Conservation (phyloP, 1,140 invertebrate species). For the Heliconius congener region DNA sequence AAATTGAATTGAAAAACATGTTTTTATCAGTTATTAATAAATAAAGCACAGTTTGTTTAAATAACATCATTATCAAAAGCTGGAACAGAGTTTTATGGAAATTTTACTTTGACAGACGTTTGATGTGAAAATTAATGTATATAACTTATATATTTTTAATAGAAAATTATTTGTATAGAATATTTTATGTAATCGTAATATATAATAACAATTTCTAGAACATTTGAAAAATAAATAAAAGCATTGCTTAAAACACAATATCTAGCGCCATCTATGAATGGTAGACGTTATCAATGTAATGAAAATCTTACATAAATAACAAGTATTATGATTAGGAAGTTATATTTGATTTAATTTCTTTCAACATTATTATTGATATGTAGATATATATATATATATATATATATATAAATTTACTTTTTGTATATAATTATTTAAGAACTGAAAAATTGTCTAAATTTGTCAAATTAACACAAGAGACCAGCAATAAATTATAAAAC, state of each 20-base stretch:
- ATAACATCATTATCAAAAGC: no score
- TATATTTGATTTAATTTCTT: neutral
- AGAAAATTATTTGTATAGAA: neutral
- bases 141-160: neutral
- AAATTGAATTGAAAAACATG: no score
- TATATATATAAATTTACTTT: no score
- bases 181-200: neutral
- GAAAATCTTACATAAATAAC: conserved; percentile 9
- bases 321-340: conserved; percentile 1
- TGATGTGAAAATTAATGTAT: neutral
- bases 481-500: no score
- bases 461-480: no score
- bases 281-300: neutral
- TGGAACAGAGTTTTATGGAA: no score
- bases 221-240: neutral
- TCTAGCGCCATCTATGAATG: conserved; percentile 5
- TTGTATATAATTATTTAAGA: no score
- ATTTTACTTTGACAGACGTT: no score
- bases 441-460: no score
- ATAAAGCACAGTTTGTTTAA: no score
- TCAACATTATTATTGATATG: neutral
- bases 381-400: no score
- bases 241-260: neutral
- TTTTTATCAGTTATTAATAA: no score
- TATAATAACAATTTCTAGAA: neutral